Evolutionary conservation across 2,888 invertebrate genomes (phyloP), one percentile per base, ranked within the genome.

Genomic region (Aleiodes alternator): DNA sequence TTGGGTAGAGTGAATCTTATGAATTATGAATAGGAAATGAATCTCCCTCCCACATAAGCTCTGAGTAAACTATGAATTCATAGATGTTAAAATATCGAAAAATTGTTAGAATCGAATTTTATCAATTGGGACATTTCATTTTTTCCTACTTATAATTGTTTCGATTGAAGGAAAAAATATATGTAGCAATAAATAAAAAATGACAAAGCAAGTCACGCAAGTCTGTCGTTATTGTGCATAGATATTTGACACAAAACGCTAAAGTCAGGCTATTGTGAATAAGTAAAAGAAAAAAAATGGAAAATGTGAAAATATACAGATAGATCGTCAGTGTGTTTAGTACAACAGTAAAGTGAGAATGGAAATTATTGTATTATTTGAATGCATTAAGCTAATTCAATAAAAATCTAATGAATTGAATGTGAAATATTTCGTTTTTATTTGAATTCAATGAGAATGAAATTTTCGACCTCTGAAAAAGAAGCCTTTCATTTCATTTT

Each of bases 181-280:
- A 34, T 38, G 2, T 16, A 2, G 43, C n/a, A 61, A 43, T 61
- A 61, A 38, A 61, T 61, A n/a, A 61, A 61, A 61, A 61, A 66
- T 71, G 66, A 34, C 43, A 51, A 75, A n/a, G n/a, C 55, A 66
- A 55, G 75, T 29, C 48, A 43, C n/a, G 59, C 51, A 48, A 75
- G 64, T 56, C 43, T 51, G n/a, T 70, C 48, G 66, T 66, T 64
- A 66, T 71, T 50, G 29, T 66, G 66, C 57, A 23, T 31, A 68
- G 50, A 31, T 68, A 68, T 71, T 57, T 75, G 75, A 75, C 75
- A 71, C 66, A 75, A 75, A 71, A 70, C 48, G 66, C 71, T 53
- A 66, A 66, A 75, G 66, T 75, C 75, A 71, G 75, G 71, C 34
- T 38, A 48, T 72, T 68, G 51, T 51, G 16, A 50, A 66, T 66